Conservation (phyloP, 2,113 vertebrate genomes). For the Myanophis thanlyinensis region DNA sequence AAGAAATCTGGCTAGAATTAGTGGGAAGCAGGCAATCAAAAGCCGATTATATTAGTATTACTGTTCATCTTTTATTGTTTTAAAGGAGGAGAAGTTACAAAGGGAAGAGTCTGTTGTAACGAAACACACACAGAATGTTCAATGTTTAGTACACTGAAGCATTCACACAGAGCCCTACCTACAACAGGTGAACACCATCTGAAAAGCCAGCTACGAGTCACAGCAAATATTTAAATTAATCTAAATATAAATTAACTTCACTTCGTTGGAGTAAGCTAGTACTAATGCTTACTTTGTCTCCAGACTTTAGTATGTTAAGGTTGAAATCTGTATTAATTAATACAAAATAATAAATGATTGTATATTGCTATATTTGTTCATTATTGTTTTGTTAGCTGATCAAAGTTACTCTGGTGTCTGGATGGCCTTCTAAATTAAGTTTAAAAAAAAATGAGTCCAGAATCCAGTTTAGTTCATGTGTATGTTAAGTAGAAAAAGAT, state of each 20-base stretch:
- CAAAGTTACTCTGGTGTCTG: neutral
- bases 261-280: constrained; percentile 38
- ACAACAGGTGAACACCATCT: neutral
- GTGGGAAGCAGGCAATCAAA: neutral
- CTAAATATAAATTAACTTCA: constrained; percentile 57
- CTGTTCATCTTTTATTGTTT: neutral
- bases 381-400: neutral
- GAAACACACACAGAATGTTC: neutral
- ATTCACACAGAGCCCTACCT: constrained; percentile 1
- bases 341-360: constrained; percentile 14
- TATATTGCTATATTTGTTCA: neutral
- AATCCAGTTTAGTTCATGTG: constrained; percentile 32
- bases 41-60: neutral
- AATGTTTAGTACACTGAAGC: neutral
- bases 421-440: neutral
- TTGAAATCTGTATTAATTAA: constrained; percentile 34
- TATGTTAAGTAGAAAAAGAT: constrained; percentile 52
- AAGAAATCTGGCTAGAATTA: neutral
- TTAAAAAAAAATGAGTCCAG: constrained; percentile 22
- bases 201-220: constrained; percentile 25
- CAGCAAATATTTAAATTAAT: constrained; percentile 52
- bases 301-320: constrained; percentile 29
- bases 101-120: neutral
- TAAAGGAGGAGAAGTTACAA: neutral
- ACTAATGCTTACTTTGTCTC: constrained; percentile 46